These are phyloP conservation scores for Papilio helenus DNA, from an alignment of 1,140 invertebrate species.

Conservation along the genomic window DNA sequence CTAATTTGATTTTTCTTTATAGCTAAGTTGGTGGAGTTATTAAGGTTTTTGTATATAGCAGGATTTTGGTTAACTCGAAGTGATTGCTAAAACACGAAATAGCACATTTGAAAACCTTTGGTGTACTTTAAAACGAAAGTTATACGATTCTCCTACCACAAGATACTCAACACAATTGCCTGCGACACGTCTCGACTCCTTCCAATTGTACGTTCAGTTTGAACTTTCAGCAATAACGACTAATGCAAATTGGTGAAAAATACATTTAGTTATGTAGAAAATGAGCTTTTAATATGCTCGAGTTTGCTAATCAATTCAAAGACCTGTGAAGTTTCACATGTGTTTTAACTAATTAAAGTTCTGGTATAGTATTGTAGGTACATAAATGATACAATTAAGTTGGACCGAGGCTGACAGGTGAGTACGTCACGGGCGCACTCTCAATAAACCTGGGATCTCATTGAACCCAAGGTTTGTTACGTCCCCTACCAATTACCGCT, in stretches of 20 bases:
- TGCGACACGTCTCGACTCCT: not conserved
- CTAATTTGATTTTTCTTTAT: not conserved
- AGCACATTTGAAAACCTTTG: not conserved
- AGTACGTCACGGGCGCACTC: conserved; percentile 15
- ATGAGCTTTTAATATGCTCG: not conserved
- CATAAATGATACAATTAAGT: not conserved
- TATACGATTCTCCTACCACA: not conserved
- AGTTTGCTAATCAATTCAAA: not conserved
- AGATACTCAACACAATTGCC: not conserved
- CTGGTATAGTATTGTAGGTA: not conserved
- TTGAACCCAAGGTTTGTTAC: conserved; percentile 38
- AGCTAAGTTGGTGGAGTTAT: not conserved
- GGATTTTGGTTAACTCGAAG: not conserved
- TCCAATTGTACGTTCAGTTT: not conserved
- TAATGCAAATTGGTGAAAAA: not conserved
- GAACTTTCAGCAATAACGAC: not conserved
- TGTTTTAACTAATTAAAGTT: not conserved
- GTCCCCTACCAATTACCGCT: conserved; percentile 48
- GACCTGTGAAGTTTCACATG: not conserved
- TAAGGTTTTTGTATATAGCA: no score
- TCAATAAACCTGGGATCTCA: conserved; percentile 16
- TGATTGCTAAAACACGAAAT: not conserved
- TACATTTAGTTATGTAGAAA: not conserved
- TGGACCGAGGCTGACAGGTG: not conserved
- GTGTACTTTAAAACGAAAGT: not conserved